phyloP scores from a whole-genome alignment of 37 sponge, comb jelly and placozoan species.

The Trichoplax adhaerens region DNA sequence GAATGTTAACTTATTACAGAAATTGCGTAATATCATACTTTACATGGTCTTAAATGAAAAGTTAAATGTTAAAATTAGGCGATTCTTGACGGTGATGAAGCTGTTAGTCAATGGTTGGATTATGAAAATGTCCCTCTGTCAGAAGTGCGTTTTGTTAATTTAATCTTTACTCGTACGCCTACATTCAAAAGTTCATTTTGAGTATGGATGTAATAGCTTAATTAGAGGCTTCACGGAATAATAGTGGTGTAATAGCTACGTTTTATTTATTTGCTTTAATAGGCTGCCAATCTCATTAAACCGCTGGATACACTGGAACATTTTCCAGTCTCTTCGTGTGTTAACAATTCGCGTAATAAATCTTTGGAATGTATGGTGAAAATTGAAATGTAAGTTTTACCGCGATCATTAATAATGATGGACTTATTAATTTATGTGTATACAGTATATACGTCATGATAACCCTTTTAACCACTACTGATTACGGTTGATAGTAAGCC shows the following conservation, averaged over 20 bases:
- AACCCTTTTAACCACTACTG: no score
- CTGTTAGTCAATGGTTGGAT: conserved; percentile 44
- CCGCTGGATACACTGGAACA: conserved; percentile 30
- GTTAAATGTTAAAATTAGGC: conserved; percentile 13
- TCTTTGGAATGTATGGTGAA: conserved; percentile 39
- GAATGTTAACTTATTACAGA: no score
- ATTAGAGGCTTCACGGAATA: no score
- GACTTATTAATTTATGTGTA: no score
- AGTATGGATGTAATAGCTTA: not conserved
- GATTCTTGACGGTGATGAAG: conserved; percentile 57
- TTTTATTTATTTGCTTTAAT: not conserved
- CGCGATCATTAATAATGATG: no score
- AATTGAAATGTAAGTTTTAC: not conserved
- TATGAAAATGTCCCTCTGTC: conserved; percentile 20
- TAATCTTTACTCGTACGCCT: not conserved
- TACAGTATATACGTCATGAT: no score
- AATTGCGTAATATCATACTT: no score
- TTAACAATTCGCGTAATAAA: conserved; percentile 57
- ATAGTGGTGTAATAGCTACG: no score
- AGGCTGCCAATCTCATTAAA: conserved; percentile 25
- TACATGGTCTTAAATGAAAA: no score
- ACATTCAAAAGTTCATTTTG: not conserved
- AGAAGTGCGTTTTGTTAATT: conserved; percentile 1
- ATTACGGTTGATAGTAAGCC: no score
- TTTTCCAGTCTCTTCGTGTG: conserved; percentile 59